Conservation (phyloP, 35 echinoderm and acorn worm species). For the Apostichopus japonicus region DNA sequence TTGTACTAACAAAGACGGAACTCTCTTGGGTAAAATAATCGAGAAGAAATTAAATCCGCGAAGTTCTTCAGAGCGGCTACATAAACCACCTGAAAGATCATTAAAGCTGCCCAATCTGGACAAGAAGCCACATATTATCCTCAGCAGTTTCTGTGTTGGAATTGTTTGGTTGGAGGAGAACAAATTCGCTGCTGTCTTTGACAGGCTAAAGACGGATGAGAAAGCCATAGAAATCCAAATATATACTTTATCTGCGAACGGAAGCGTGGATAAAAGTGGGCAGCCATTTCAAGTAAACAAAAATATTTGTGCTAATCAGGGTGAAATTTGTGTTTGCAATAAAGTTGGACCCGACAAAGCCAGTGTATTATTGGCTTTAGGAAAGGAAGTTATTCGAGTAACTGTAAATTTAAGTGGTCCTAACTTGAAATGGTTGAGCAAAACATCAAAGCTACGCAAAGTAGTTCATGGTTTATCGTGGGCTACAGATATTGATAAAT, state of each 20-base stretch:
- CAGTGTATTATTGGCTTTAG: neutral
- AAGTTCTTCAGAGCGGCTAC: neutral
- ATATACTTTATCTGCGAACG: neutral
- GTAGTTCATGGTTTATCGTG: neutral
- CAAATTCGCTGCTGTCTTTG: neutral
- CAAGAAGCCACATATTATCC: neutral
- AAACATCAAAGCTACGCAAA: neutral
- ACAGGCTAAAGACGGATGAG: neutral
- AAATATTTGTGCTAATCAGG: neutral
- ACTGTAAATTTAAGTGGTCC: neutral
- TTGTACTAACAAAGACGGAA: neutral
- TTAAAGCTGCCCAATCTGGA: too few relatives aligned
- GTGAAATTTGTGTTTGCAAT: neutral
- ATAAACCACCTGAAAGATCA: neutral
- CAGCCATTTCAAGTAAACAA: neutral
- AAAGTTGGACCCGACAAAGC: neutral
- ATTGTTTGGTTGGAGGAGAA: conserved; percentile 15
- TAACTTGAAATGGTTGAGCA: neutral
- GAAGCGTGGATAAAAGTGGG: neutral
- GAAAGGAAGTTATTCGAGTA: conserved; percentile 24
- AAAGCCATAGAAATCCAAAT: neutral
- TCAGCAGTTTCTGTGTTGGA: neutral
- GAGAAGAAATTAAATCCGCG: neutral
- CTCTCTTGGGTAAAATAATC: neutral
- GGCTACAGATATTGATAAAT: neutral